Base-by-base conservation (phyloP, 2,113 vertebrate genomes). In the Noturus placidus region DNA sequence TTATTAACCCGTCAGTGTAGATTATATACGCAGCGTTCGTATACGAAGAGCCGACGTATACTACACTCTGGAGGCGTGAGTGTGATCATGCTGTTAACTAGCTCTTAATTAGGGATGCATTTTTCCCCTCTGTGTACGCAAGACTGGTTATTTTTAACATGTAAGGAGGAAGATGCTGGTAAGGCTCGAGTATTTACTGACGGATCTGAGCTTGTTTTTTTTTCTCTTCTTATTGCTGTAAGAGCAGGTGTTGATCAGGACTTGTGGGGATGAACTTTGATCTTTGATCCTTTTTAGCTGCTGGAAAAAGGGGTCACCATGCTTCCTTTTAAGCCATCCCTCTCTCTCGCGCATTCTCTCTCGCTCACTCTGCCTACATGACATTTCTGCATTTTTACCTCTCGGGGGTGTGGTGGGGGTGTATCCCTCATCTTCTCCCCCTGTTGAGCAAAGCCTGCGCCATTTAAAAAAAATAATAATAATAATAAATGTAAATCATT, bases 271-370 rank as follows among this genome's bases (percentile, higher is more conserved):
- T 91, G 87, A 83, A 87, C 91, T 91, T 90, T 91, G 87, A 82
- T 86, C 91, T 91, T 90, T 93, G 91, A 91, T 54, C 92, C 90
- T 91, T 91, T 91, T 91, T 59, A 65, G 84, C 92, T 93, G 92
- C 93, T 91, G 86, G 91, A 90, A 87, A 46, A 90, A 59, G 93
- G 93, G 92, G 91, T 93, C 92, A 91, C 89, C 91, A 93, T 95
- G 93, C 93, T 94, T 94, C 93, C 94, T 94, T 70, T 15, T 88
- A 94, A 93, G 92, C 93, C 94, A 93, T 94, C 91, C 83, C 82
- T 90, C 22, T 77, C 20, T 42, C 38, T 1, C 67, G 2, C 70
- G 87, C 87, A 27, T 9, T 50, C 22, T 77, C 20, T 22, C 38
- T 1, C 67, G 0, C 65, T 69, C n/a, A 5, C 92, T 92, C 92